A percentile compares a stretch with the other conserved stretches of the same genome.
Evolutionary conservation across 2,797 vertebrate genomes (phyloP).

Genomic region (Labeo calbasu): DNA sequence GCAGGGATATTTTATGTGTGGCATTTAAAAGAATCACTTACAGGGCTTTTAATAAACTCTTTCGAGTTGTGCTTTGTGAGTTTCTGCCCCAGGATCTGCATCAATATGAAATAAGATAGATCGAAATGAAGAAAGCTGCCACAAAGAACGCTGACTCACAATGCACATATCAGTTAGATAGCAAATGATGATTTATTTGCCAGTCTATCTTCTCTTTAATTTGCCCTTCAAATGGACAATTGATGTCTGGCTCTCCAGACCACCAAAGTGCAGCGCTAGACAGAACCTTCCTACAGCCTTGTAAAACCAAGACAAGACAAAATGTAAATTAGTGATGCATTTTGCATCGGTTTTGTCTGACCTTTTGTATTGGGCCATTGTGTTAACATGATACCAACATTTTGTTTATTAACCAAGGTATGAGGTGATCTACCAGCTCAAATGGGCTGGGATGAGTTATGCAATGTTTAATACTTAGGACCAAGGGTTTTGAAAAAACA

Average conservation of each 20-base stretch:
- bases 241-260: conserved; percentile 20
- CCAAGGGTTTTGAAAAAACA: background rate
- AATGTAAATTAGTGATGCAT: background rate
- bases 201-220: conserved; percentile 37
- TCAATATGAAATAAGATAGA: conserved; percentile 21
- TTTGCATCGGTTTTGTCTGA: background rate
- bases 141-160: conserved; percentile 27
- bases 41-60: background rate
- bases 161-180: conserved; percentile 29
- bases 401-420: background rate
- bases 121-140: conserved; percentile 3
- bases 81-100: conserved; percentile 6
- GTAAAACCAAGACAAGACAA: background rate
- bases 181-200: conserved; percentile 48
- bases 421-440: background rate
- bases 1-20: background rate
- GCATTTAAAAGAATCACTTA: background rate
- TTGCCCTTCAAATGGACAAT: conserved; percentile 34
- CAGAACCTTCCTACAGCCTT: background rate
- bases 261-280: conserved; percentile 19
- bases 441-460: background rate
- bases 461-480: conserved; percentile 1
- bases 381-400: background rate
- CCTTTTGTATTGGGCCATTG: background rate
- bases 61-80: conserved; percentile 13